Evolutionary conservation across 2,797 vertebrate genomes (phyloP), one percentile per base, ranked within the genome.

Genomic region (Coilia nasus): DNA sequence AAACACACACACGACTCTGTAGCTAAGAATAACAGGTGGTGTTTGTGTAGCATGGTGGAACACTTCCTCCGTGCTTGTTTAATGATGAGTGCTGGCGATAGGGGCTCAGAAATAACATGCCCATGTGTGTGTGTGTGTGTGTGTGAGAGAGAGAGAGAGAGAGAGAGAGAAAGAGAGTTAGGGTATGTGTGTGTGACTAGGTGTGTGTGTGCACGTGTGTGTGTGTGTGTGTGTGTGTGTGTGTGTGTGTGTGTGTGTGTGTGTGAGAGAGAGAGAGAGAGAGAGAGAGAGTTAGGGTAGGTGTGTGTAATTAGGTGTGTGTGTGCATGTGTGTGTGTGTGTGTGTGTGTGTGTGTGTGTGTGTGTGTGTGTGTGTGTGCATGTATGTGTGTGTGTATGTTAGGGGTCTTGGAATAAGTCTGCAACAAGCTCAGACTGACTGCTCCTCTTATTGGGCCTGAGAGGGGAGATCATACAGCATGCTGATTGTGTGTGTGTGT

Each of bases 11-110:
- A 64, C 19, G n/a, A 86, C 84, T 83, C 50, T 35, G 64, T 9
- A 25, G 28, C 25, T 71, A 71, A 71, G 64, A 71, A 71, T 71
- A 71, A 71, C 10, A 64, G 25, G 82, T 25, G 41, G 50, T 56
- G 54, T 17, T 95, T 92, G 92, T 80, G 93, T 81, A 87, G 90
- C 90, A 90, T 71, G 88, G 91, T 88, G 86, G 90, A 87, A 92
- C 92, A 91, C 91, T 81, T 83, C 87, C 89, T 91, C 57, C 84
- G 87, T 82, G 50, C 82, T 82, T 59, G 64, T 71, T 71, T 71
- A 71, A 17, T 35, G 64, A 71, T 71, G 25, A 71, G 64, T 35
- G 64, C 12, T 28, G 64, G 64, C 25, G 64, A 71, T 71, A 71
- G 25, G 28, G 19, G 35, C 89, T 90, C 64, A 87, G 81, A 47